These are phyloP conservation scores for Latrodectus hesperus DNA, from an alignment of 2,888 invertebrate genomes.

Conservation along the genomic window DNA sequence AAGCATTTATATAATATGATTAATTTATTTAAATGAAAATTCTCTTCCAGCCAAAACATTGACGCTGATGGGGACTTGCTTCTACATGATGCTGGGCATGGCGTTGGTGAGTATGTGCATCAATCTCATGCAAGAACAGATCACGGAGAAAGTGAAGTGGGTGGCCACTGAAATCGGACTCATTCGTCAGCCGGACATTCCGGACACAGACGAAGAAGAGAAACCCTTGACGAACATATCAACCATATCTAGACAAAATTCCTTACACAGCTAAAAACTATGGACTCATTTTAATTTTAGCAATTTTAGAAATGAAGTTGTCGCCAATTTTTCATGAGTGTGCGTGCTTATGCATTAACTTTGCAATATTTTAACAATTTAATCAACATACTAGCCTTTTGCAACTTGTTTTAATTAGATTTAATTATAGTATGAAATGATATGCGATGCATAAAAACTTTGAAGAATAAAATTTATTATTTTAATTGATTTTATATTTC, in stretches of 20 bases:
- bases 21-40: background rate
- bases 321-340: too few relatives aligned
- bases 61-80: conserved; percentile 71
- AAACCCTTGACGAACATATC: conserved; percentile 39
- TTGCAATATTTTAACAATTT: too few relatives aligned
- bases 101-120: conserved; percentile 76
- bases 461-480: too few relatives aligned
- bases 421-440: too few relatives aligned
- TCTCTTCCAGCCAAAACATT: conserved; percentile 59
- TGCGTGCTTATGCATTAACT: too few relatives aligned
- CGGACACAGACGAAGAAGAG: conserved; percentile 65
- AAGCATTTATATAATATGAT: background rate
- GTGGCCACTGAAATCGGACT: conserved; percentile 74
- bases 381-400: too few relatives aligned
- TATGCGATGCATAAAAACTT: too few relatives aligned
- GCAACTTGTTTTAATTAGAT: too few relatives aligned
- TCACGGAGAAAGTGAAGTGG: conserved; percentile 73
- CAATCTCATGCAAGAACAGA: conserved; percentile 76
- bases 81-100: conserved; percentile 76
- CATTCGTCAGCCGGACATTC: conserved; percentile 71
- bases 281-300: background rate
- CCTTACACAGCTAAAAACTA: background rate
- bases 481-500: too few relatives aligned
- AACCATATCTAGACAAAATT: background rate
- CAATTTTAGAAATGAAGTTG: too few relatives aligned